A percentile compares a stretch with the other conserved stretches of the same genome.
These are phyloP conservation scores for Antedon mediterranea DNA, from an alignment of 53 echinoderm and acorn worm species.

Conservation along the genomic window DNA sequence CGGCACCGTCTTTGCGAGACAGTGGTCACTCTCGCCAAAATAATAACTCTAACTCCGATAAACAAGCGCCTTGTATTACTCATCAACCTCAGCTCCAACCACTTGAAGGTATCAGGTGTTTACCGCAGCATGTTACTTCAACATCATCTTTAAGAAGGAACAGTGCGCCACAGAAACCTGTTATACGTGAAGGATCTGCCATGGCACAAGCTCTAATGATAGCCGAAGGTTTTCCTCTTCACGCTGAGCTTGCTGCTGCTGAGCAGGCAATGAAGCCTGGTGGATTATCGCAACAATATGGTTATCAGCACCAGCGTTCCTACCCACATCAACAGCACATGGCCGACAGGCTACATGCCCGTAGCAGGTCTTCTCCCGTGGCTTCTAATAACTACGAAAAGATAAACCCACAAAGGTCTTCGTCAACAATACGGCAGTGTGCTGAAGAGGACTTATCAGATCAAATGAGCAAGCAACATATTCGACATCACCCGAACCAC, in stretches of 20 bases:
- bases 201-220: background rate
- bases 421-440: background rate
- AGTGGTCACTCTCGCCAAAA: background rate
- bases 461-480: background rate
- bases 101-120: background rate
- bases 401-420: background rate
- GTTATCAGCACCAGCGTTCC: background rate
- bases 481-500: constrained; percentile 3
- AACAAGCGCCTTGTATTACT: background rate
- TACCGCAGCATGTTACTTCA: background rate
- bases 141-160: background rate
- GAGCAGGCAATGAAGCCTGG: background rate
- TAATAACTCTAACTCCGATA: background rate
- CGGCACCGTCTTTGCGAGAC: background rate
- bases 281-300: background rate
- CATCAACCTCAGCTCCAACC: background rate
- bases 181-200: background rate
- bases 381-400: background rate
- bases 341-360: constrained; percentile 2
- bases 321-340: background rate
- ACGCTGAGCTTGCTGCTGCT: background rate
- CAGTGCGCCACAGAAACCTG: background rate
- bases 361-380: constrained; percentile 17
- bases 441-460: background rate
- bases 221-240: background rate